phyloP scores from a whole-genome alignment of 2,888 invertebrate genomes.

The Criorhina ranunculi region DNA sequence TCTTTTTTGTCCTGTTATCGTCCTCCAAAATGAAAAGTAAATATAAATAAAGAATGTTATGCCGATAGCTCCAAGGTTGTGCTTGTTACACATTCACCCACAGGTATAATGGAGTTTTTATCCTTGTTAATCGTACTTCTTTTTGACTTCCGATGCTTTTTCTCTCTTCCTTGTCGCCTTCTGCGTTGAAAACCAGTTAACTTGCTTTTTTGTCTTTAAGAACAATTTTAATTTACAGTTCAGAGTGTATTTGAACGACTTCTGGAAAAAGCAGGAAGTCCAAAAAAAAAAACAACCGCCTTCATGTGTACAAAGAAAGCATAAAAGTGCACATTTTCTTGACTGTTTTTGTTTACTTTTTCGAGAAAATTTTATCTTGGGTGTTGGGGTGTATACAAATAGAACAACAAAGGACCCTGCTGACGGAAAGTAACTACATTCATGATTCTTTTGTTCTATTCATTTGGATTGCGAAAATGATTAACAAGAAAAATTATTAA shows the following conservation, averaged over 20 bases:
- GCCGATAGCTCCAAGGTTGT: slow-evolving; percentile 24
- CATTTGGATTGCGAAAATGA: slow-evolving; percentile 27
- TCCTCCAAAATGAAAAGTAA: slow-evolving; percentile 19
- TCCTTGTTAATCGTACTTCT: slow-evolving; percentile 11
- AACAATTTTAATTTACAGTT: slow-evolving; percentile 46
- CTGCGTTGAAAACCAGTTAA: slow-evolving; percentile 10
- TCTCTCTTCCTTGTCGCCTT: not conserved
- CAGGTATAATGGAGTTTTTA: not conserved
- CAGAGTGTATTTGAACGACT: slow-evolving; percentile 39
- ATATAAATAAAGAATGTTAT: slow-evolving; percentile 5
- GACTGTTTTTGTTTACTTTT: slow-evolving; percentile 12
- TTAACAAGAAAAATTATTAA: slow-evolving; percentile 38
- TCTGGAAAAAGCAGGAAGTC: slow-evolving; percentile 6
- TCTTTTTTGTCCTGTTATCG: not conserved
- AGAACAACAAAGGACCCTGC: not conserved
- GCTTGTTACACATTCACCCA: not conserved
- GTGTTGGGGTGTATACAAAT: slow-evolving; percentile 15
- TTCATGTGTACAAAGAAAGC: not conserved
- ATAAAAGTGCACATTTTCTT: slow-evolving; percentile 40
- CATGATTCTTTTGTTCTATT: slow-evolving; percentile 4
- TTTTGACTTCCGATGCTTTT: not conserved
- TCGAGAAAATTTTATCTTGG: not conserved
- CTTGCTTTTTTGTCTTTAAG: slow-evolving; percentile 28
- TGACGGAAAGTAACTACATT: not conserved
- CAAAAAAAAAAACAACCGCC: not conserved